A percentile compares a stretch with the other conserved stretches of the same genome.
These are phyloP conservation scores for Vulpes lagopus DNA, from an alignment of 2,113 vertebrate species.

Conservation along the genomic window DNA sequence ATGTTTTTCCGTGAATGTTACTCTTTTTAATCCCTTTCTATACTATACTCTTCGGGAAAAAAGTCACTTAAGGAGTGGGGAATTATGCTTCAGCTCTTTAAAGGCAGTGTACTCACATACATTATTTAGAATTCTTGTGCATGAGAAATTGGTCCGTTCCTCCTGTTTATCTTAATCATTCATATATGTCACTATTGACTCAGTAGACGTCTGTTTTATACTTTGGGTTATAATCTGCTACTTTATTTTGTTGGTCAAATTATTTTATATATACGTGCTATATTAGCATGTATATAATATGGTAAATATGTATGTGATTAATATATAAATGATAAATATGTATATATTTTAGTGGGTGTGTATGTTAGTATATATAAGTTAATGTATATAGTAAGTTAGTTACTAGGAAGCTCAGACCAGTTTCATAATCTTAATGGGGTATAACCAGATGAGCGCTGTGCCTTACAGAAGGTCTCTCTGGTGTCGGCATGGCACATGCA, in stretches of 20 bases:
- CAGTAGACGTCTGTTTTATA: neutral
- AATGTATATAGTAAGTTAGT: neutral
- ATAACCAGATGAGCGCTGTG: neutral
- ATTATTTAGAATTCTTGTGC: neutral
- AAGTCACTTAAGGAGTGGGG: neutral
- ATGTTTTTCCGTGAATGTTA: neutral
- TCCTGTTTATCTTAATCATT: neutral
- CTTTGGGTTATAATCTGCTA: neutral
- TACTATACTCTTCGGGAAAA: neutral
- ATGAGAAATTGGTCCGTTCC: neutral
- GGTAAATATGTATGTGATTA: neutral
- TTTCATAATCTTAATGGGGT: neutral
- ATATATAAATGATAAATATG: neutral
- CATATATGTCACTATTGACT: neutral
- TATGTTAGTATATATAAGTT: too few relatives aligned
- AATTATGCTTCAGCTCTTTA: neutral
- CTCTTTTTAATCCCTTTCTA: neutral
- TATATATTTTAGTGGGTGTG: too few relatives aligned
- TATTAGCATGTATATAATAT: neutral
- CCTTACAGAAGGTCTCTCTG: neutral
- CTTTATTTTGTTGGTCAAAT: neutral
- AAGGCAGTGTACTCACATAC: neutral
- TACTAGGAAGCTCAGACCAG: neutral
- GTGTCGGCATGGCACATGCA: fast-evolving
- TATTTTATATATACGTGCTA: neutral